Conservation (phyloP, 2,888 invertebrate genomes). For the Apodemia duryi region DNA sequence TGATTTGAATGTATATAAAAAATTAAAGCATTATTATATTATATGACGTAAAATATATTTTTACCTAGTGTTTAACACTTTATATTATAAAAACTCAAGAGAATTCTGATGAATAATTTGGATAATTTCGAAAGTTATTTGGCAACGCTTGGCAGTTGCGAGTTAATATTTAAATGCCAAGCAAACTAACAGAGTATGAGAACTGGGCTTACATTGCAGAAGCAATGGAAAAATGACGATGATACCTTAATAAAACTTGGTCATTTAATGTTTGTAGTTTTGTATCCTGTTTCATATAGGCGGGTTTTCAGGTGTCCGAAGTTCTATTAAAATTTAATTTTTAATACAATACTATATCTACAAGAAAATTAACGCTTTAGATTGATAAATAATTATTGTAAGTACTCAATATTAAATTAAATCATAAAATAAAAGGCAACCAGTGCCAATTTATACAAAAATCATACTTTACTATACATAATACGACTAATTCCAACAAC, state of each 20-base stretch:
- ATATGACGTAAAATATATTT: too few relatives aligned
- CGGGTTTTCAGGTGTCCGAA: conserved; percentile 34
- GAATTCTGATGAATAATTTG: not conserved
- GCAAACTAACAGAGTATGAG: too few relatives aligned
- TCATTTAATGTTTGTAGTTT: not conserved
- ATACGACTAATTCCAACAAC: conserved; percentile 56
- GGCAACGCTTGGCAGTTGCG: not conserved
- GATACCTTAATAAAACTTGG: too few relatives aligned
- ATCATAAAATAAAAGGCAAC: conserved; percentile 46
- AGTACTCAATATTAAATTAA: conserved; percentile 34
- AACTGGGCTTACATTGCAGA: too few relatives aligned
- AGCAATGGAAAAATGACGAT: too few relatives aligned
- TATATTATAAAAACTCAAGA: not conserved
- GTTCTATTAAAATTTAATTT: conserved; percentile 17
- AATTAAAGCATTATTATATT: conserved; percentile 4
- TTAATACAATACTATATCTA: conserved; percentile 20
- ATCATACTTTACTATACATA: conserved; percentile 37
- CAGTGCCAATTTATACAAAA: conserved; percentile 47
- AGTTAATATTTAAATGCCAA: not conserved
- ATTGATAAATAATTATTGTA: conserved; percentile 24
- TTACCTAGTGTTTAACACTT: not conserved
- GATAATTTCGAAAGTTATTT: conserved; percentile 1
- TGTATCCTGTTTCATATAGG: conserved; percentile 24
- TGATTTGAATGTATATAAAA: not conserved
- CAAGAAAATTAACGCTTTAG: conserved; percentile 1